Conservation (phyloP, 2,797 vertebrate species). For the Gobionotothen gibberifrons region DNA sequence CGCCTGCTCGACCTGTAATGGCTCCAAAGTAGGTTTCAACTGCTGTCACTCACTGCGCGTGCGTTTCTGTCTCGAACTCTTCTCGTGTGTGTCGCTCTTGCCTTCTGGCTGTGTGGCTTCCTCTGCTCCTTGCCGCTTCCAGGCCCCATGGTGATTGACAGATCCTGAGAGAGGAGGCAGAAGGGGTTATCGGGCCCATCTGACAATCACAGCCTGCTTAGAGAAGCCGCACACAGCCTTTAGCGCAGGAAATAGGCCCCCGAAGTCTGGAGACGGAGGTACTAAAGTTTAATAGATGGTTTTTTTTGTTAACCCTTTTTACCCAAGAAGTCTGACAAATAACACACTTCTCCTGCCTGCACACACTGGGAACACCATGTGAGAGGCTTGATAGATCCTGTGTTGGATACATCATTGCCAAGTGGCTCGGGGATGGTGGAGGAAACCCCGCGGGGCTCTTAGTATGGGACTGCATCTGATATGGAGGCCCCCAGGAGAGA, state of each 20-base stretch:
- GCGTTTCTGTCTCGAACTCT: slow-evolving; percentile 32
- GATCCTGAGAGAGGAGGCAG: slow-evolving; percentile 58
- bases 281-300: slow-evolving; percentile 25
- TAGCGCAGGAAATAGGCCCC: slow-evolving; percentile 19
- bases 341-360: neutral
- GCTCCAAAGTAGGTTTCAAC: slow-evolving; percentile 39
- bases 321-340: neutral
- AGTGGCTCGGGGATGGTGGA: slow-evolving; percentile 19
- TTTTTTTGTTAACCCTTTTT: slow-evolving; percentile 15
- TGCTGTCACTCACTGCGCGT: slow-evolving; percentile 19
- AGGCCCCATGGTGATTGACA: slow-evolving; percentile 69
- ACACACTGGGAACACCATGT: neutral
- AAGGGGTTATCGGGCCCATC: slow-evolving; percentile 75
- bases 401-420: slow-evolving; percentile 6
- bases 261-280: slow-evolving; percentile 27
- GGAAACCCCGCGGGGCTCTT: slow-evolving; percentile 8
- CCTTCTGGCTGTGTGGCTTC: slow-evolving; percentile 45
- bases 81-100: slow-evolving; percentile 38
- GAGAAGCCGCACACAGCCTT: slow-evolving; percentile 36
- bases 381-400: slow-evolving; percentile 2
- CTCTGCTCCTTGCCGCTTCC: slow-evolving; percentile 43
- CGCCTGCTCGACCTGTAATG: slow-evolving; percentile 46
- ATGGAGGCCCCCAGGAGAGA: slow-evolving; percentile 27
- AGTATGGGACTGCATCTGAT: slow-evolving; percentile 37
- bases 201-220: slow-evolving; percentile 73